A percentile compares a stretch with the other conserved stretches of the same genome.
Evolutionary conservation across 2,888 invertebrate genomes (phyloP).

Genomic region (Mesoligia furuncula): DNA sequence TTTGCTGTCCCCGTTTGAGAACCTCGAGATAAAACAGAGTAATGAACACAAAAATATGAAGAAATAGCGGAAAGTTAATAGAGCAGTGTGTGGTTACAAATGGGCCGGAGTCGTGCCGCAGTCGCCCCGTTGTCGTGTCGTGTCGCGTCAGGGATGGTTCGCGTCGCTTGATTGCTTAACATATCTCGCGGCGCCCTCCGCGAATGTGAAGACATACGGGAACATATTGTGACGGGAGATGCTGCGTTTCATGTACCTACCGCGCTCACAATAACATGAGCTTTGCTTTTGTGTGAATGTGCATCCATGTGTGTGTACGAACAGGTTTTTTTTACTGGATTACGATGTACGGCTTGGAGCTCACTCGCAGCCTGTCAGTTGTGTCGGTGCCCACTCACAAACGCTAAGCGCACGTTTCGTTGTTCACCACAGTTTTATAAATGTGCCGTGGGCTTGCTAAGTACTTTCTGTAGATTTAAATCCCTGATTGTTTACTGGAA

Average conservation of each 20-base stretch:
- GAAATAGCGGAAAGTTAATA: slow-evolving; percentile 76
- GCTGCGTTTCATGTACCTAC: neutral
- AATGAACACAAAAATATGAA: slow-evolving; percentile 78
- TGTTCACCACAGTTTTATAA: neutral
- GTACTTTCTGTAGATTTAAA: neutral
- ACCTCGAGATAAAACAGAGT: slow-evolving; percentile 74
- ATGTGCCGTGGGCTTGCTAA: too few species aligned
- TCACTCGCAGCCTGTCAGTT: neutral
- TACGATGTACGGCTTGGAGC: neutral
- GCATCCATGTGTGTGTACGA: neutral
- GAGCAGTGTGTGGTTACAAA: slow-evolving; percentile 74
- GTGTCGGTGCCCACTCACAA: neutral
- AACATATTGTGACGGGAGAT: neutral
- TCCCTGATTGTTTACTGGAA: neutral
- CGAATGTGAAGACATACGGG: slow-evolving; percentile 54
- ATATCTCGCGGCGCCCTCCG: slow-evolving; percentile 69
- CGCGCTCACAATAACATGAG: neutral
- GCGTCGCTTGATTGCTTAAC: slow-evolving; percentile 76
- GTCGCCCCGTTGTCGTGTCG: slow-evolving; percentile 34
- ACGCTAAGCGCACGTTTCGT: neutral
- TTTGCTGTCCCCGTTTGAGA: slow-evolving; percentile 56
- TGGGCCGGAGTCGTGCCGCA: slow-evolving; percentile 57
- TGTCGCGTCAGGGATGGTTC: slow-evolving; percentile 57
- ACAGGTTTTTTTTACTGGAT: neutral
- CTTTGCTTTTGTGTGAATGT: neutral